A percentile compares a stretch with the other conserved stretches of the same genome.
Conservation (phyloP, 30 jellyfish, hydroid and myxozoan species). For the Aurelia sp. region DNA sequence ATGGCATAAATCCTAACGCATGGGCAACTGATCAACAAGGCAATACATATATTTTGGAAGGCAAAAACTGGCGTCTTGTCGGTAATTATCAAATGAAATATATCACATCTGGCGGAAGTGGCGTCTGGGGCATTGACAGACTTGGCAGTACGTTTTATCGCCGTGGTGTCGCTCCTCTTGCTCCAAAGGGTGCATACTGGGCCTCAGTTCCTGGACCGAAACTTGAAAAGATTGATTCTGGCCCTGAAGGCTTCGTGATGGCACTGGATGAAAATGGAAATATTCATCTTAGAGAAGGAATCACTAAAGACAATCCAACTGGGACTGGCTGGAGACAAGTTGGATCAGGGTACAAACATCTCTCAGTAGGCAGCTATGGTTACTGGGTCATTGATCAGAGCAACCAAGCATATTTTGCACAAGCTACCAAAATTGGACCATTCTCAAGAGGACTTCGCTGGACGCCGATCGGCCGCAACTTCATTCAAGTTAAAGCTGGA, state of each 20-base stretch:
- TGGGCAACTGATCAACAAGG: constrained; percentile 76
- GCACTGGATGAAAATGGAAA: constrained; percentile 72
- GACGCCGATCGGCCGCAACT: constrained; percentile 69
- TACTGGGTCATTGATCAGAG: constrained; percentile 72
- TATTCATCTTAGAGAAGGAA: constrained; percentile 80
- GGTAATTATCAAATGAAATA: constrained; percentile 29
- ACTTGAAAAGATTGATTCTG: constrained; percentile 77
- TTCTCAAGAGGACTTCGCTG: constrained; percentile 30
- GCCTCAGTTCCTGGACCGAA: constrained; percentile 39
- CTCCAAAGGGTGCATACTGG: constrained; percentile 78
- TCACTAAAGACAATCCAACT: constrained; percentile 46
- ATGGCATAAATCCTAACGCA: constrained; percentile 65
- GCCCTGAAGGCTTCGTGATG: constrained; percentile 69
- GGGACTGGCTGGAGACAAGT: constrained; percentile 84
- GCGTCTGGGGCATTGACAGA: constrained; percentile 89
- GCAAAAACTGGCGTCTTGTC: constrained; percentile 55
- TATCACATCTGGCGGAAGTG: constrained; percentile 92
- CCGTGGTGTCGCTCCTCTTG: constrained; percentile 59
- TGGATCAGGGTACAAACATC: constrained; percentile 56
- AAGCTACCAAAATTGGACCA: constrained; percentile 42
- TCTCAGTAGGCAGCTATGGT: constrained; percentile 88
- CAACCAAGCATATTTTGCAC: constrained; percentile 71
- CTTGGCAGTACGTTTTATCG: constrained; percentile 49
- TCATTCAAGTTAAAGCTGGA: constrained; percentile 80
- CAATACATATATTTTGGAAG: constrained; percentile 46